Evolutionary conservation across 2,888 invertebrate species (phyloP), one percentile per base, ranked within the genome.

Genomic region (Apamea anceps): DNA sequence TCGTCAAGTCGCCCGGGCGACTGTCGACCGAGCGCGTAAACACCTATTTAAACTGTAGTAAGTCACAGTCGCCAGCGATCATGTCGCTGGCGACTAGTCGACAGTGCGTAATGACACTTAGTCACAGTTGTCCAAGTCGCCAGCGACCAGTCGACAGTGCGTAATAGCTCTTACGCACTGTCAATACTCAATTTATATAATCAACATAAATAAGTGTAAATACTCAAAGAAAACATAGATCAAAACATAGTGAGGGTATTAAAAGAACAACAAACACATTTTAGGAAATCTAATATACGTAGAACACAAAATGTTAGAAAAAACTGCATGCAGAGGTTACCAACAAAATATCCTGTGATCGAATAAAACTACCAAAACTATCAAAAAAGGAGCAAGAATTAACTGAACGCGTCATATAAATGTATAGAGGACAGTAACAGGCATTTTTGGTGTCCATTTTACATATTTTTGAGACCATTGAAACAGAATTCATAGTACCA

Each of bases 341-440:
- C 72, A 85, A 80, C 62, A 72, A 75, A 78, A 57, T 57, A 75
- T 68, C 54, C 57, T 72, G 60, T 78, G 71, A 70, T 73, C 51
- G 25, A 76, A 88, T 78, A 42, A 72, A 85, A 78, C 32, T 45
- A 72, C 70, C 65, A n/a, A 72, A 84, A 78, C 32, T 45, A 74
- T 65, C 62, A 28, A 80, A 81, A 85, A 73, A 57, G 25, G 67
- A 75, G 60, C 45, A 63, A 76, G 60, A 81, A 70, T 81, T 75
- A 82, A 85, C 72, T 32, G 78, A 81, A 82, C 48, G 54, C 45
- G 72, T 75, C 67, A 80, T 73, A 75, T 57, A 85, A 87, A 79
- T 80, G 80, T 79, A 87, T 81, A 71, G 72, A 77, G 79, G 63
- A 66, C 78, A 63, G 87, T 75, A 57, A 78, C 84, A 68, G 84